Percentiles rank a stretch among this genome's conserved stretches.
Conservation (phyloP, 1,140 invertebrate species). For the Scaptomyza graminum region DNA sequence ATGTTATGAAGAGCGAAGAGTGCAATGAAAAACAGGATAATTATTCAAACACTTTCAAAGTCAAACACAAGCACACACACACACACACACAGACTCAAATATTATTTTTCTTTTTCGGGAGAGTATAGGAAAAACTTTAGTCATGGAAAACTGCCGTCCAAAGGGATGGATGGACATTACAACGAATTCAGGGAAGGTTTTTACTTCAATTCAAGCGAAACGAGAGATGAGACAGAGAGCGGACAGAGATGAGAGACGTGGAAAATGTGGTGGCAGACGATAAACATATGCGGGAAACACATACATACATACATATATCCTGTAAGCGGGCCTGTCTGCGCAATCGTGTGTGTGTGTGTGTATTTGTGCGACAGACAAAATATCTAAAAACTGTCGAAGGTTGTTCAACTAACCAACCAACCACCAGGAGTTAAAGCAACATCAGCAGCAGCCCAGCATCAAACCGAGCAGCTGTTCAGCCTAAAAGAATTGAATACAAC, state of each 20-base stretch:
- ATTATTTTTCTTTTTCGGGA: constrained; percentile 23
- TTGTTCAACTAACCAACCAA: constrained; percentile 77
- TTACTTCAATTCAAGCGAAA: constrained; percentile 45
- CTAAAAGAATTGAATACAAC: constrained; percentile 17
- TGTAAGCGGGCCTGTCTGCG: constrained; percentile 56
- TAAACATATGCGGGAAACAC: constrained; percentile 72
- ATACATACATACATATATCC: constrained; percentile 54
- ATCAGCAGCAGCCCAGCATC: constrained; percentile 22
- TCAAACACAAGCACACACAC: constrained; percentile 48
- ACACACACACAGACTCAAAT: constrained; percentile 9
- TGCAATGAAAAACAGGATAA: constrained; percentile 64
- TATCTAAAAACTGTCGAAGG: constrained; percentile 76
- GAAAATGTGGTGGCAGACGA: constrained; percentile 45
- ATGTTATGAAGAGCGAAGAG: constrained; percentile 6
- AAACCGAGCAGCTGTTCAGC: constrained; percentile 40
- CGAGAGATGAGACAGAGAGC: constrained; percentile 14
- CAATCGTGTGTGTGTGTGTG: constrained; percentile 15
- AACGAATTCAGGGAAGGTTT: constrained; percentile 47
- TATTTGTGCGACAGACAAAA: constrained; percentile 61
- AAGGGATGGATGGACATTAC: constrained; percentile 53
- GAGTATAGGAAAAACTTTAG: constrained; percentile 46
- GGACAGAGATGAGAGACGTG: constrained; percentile 9
- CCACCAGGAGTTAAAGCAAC: constrained; percentile 48
- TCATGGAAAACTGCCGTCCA: constrained; percentile 47
- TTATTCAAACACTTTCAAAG: constrained; percentile 80